Conservation (phyloP, 2,797 vertebrate species). For the Fringilla coelebs region DNA sequence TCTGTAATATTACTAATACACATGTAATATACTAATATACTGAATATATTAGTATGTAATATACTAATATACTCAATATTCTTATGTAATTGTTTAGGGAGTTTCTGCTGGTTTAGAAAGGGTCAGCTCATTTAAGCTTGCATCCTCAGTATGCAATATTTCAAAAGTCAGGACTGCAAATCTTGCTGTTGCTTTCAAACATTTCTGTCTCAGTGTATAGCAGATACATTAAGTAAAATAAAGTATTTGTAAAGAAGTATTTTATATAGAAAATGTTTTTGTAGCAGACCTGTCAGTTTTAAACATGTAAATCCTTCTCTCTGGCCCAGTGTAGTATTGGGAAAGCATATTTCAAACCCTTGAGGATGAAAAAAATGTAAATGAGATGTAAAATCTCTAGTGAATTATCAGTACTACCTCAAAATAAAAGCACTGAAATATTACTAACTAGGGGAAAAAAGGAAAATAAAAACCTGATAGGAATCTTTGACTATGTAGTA, state of each 20-base stretch:
- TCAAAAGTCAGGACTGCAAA: neutral
- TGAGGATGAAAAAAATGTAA: neutral
- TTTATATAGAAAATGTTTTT: neutral
- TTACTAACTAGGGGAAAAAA: accelerated
- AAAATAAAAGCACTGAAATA: neutral
- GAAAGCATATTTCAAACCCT: neutral
- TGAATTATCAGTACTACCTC: neutral
- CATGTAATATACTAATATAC: neutral
- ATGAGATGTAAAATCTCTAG: neutral
- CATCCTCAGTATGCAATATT: neutral
- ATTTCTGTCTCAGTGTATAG: neutral
- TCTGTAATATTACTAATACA: neutral
- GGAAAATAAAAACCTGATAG: neutral
- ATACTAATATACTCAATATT: neutral
- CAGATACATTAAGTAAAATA: neutral
- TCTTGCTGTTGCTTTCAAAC: neutral
- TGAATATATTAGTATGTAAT: neutral
- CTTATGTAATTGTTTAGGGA: neutral
- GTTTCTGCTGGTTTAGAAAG: neutral
- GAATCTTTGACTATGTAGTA: neutral
- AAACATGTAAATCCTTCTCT: neutral
- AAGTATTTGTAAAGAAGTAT: neutral
- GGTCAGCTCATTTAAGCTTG: neutral
- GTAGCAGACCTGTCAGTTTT: neutral
- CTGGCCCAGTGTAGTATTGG: neutral